These are phyloP conservation scores for Blera fallax DNA, from an alignment of 2,888 invertebrate species.

Conservation along the genomic window DNA sequence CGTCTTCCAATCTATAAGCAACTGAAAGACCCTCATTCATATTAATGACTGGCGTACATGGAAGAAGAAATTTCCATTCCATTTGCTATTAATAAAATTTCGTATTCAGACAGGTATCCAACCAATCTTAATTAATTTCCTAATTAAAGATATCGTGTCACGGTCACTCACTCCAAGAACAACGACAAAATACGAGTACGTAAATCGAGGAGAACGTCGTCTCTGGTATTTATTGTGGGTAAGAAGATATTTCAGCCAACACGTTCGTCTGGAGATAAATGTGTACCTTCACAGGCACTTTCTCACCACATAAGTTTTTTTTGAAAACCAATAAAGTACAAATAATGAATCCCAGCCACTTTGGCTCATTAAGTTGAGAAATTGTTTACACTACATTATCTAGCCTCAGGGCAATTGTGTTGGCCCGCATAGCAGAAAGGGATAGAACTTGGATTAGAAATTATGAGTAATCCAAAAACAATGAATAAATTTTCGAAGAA, in stretches of 20 bases:
- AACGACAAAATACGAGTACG: too few species aligned
- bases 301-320: too few species aligned
- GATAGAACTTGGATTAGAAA: not conserved
- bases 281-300: not conserved
- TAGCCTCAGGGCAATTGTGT: not conserved
- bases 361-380: not conserved
- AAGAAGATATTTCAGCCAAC: not conserved
- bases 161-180: not conserved
- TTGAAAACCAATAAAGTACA: not conserved
- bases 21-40: too few species aligned
- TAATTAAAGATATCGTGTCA: not conserved
- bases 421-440: not conserved
- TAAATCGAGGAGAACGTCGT: not conserved
- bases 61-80: too few species aligned
- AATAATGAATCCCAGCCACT: not conserved
- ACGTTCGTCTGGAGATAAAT: not conserved
- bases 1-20: too few species aligned
- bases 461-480: constrained; percentile 3
- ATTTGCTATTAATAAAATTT: too few species aligned
- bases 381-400: not conserved
- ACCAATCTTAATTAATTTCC: not conserved
- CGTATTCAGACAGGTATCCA: not conserved
- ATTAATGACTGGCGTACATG: too few species aligned
- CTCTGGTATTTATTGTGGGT: not conserved
- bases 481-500: constrained; percentile 5